These are phyloP conservation scores for Salmo trutta DNA, from an alignment of 2,797 vertebrate species.

Conservation along the genomic window DNA sequence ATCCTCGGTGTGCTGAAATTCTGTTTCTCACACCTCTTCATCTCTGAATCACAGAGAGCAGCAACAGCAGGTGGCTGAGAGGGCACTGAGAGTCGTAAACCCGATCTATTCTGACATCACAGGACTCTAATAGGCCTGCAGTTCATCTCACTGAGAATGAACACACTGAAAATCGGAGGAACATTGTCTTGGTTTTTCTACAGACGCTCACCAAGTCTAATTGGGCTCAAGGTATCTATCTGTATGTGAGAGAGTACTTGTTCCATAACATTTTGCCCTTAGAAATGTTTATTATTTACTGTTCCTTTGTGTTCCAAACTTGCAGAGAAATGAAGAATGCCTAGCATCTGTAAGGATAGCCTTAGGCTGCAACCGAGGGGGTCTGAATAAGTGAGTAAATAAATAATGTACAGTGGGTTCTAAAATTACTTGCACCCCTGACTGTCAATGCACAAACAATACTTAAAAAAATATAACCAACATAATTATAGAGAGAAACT, in stretches of 20 bases:
- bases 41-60: background rate
- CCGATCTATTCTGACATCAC: slow-evolving; percentile 20
- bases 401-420: background rate
- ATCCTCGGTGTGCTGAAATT: no score
- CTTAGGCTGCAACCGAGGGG: slow-evolving; percentile 33
- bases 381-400: slow-evolving; percentile 35
- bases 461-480: no score
- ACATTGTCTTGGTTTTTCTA: background rate
- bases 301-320: slow-evolving; percentile 30
- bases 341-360: slow-evolving; percentile 39
- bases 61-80: slow-evolving; percentile 32
- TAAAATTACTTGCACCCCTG: no score
- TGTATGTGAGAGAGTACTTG: background rate
- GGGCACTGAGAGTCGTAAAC: slow-evolving; percentile 18
- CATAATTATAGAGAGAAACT: no score
- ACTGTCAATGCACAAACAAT: no score
- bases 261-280: slow-evolving; percentile 12
- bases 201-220: background rate
- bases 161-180: background rate
- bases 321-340: slow-evolving; percentile 42
- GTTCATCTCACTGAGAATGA: slow-evolving; percentile 26
- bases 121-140: slow-evolving; percentile 15
- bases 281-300: slow-evolving; percentile 33
- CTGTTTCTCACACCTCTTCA: no score
- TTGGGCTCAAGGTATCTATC: background rate